A percentile compares a stretch with the other conserved stretches of the same genome.
Conservation (phyloP, 2,113 vertebrate genomes). For the Dissostichus mawsoni region DNA sequence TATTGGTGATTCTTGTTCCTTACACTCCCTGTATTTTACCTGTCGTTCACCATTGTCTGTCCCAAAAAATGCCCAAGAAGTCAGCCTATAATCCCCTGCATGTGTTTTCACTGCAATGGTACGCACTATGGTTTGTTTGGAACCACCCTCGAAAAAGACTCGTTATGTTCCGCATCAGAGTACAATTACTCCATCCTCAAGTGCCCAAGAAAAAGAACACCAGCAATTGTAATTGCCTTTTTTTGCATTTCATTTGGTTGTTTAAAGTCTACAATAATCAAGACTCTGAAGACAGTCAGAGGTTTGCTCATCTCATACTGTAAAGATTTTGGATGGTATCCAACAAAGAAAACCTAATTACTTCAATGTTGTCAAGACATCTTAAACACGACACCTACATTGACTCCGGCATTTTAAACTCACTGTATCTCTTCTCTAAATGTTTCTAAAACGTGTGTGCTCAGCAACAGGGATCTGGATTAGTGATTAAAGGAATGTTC, state of each 20-base stretch:
- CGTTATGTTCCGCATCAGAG: too few relatives aligned
- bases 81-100: too few relatives aligned
- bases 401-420: slow-evolving; percentile 28
- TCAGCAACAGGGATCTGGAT: slow-evolving; percentile 24
- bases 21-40: too few relatives aligned
- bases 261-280: slow-evolving; percentile 4
- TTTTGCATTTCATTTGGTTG: slow-evolving; percentile 1
- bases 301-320: slow-evolving; percentile 22
- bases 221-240: not conserved
- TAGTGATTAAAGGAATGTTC: slow-evolving; percentile 34
- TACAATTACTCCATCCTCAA: too few relatives aligned
- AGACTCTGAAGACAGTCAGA: slow-evolving; percentile 6
- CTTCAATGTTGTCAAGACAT: slow-evolving; percentile 20
- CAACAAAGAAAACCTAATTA: slow-evolving; percentile 33
- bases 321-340: slow-evolving; percentile 18
- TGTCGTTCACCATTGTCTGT: too few relatives aligned
- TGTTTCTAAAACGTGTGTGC: slow-evolving; percentile 10
- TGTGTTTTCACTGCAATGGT: too few relatives aligned
- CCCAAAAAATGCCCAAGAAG: too few relatives aligned
- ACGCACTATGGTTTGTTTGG: too few relatives aligned
- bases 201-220: too few relatives aligned
- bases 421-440: slow-evolving; percentile 24
- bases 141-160: too few relatives aligned
- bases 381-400: slow-evolving; percentile 30
- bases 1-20: too few relatives aligned